Conservation (phyloP, 2,113 vertebrate species). For the Perognathus longimembris region DNA sequence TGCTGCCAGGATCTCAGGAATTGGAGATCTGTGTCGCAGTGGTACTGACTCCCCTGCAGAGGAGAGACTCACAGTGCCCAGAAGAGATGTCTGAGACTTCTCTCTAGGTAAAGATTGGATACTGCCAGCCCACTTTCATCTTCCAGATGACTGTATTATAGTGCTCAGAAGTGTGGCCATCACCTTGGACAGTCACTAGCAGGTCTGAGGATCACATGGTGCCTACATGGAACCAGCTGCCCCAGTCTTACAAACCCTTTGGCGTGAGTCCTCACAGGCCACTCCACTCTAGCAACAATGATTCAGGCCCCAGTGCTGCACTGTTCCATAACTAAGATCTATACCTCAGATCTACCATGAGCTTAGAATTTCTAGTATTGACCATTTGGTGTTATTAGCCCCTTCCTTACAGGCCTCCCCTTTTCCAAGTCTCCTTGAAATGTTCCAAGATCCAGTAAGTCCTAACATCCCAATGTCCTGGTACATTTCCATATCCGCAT, state of each 20-base stretch:
- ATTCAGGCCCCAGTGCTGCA: neutral
- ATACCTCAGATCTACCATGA: neutral
- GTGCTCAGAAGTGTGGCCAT: neutral
- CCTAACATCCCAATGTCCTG: neutral
- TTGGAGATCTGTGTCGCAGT: neutral
- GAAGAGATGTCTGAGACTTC: neutral
- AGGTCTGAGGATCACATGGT: too few species aligned
- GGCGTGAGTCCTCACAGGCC: neutral
- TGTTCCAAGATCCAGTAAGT: neutral
- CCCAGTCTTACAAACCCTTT: neutral
- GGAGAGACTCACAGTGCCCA: neutral
- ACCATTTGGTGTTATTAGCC: too few species aligned
- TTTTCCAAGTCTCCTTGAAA: neutral
- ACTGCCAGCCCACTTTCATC: neutral
- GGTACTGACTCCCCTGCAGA: neutral
- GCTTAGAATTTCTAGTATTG: neutral
- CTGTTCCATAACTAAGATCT: neutral
- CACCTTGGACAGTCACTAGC: neutral
- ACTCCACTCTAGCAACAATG: neutral
- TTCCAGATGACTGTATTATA: neutral
- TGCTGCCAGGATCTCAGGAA: neutral
- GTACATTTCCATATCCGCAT: neutral
- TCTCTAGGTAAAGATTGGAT: neutral
- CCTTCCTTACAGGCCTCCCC: neutral
- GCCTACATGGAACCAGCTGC: neutral